Conservation (phyloP, 2,113 vertebrate species). For the Helogale parvula region DNA sequence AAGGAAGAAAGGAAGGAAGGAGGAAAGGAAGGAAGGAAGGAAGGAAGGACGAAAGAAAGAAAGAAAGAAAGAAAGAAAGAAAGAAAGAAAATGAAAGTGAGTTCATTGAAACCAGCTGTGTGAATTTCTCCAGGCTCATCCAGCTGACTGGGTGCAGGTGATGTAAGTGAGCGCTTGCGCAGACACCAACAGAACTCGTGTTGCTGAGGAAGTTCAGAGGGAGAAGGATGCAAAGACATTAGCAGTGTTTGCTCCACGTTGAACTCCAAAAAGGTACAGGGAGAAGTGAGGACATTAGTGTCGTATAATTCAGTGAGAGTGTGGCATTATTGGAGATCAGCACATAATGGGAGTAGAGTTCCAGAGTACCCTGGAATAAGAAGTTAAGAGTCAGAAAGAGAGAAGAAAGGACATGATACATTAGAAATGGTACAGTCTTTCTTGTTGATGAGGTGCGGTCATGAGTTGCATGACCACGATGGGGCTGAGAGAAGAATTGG, state of each 20-base stretch:
- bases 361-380: background rate
- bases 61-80: background rate
- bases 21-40: too few species aligned
- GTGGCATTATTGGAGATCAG: background rate
- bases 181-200: background rate
- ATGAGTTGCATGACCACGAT: background rate
- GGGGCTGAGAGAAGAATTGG: background rate
- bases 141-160: too few species aligned
- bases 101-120: background rate
- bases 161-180: too few species aligned
- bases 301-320: background rate
- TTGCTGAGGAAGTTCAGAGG: background rate
- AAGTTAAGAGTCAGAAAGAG: background rate
- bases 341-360: background rate
- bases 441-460: background rate
- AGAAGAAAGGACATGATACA: background rate
- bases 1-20: background rate
- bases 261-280: background rate
- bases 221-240: background rate
- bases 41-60: background rate
- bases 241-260: background rate
- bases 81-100: background rate
- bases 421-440: background rate
- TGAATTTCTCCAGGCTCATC: background rate
- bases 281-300: background rate